Conservation (phyloP, 2,888 invertebrate species). For the Seira musarum region DNA sequence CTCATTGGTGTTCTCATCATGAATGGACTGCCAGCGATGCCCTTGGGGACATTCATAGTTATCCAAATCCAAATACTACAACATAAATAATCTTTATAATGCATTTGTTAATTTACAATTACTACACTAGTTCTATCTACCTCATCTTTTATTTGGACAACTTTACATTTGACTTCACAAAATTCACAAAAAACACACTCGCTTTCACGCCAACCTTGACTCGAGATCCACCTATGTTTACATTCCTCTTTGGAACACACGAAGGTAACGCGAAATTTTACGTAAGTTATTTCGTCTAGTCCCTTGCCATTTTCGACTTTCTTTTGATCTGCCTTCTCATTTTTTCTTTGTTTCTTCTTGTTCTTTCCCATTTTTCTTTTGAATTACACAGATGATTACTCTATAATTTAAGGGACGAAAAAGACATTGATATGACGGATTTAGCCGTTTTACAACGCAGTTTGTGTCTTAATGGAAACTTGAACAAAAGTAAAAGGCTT, state of each 20-base stretch:
- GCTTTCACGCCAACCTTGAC: conserved; percentile 31
- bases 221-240: conserved; percentile 14
- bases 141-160: conserved; percentile 15
- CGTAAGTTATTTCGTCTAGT: no score
- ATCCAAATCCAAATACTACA: conserved; percentile 22
- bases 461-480: no score
- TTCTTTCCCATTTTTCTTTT: no score
- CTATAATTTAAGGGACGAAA: no score
- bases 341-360: no score
- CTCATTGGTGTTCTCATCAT: background rate
- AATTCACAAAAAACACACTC: conserved; percentile 15
- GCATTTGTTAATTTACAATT: background rate
- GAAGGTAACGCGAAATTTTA: conserved; percentile 26
- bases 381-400: no score
- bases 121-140: conserved; percentile 2
- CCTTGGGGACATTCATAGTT: conserved; percentile 9
- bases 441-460: no score
- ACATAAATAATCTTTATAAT: background rate
- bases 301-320: no score
- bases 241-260: conserved; percentile 22
- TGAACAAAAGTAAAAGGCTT: no score
- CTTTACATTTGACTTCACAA: background rate
- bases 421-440: no score
- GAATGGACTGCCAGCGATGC: conserved; percentile 25
- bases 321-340: no score